Evolutionary conservation across 2,113 vertebrate genomes (phyloP).

Genomic region (Coturnix japonica): DNA sequence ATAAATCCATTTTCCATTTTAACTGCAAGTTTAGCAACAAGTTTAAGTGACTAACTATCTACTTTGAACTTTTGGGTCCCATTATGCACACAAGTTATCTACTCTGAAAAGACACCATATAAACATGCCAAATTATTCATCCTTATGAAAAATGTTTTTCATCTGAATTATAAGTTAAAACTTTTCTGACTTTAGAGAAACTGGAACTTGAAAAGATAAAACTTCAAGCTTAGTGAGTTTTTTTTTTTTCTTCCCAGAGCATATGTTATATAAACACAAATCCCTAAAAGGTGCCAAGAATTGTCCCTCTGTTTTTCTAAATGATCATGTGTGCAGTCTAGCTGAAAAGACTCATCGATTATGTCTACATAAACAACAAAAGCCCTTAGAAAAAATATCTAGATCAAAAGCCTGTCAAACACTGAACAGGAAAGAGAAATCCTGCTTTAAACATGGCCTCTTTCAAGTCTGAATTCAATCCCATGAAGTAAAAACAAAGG

Average conservation of each 20-base stretch:
- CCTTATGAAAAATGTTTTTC: slow-evolving; percentile 60
- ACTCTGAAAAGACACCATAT: slow-evolving; percentile 44
- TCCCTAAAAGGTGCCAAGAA: slow-evolving; percentile 67
- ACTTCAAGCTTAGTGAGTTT: slow-evolving; percentile 12
- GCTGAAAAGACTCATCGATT: slow-evolving; percentile 76
- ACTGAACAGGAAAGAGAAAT: slow-evolving; percentile 73
- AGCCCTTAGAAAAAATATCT: slow-evolving; percentile 72
- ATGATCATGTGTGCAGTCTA: slow-evolving; percentile 70
- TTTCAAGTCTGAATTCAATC: slow-evolving; percentile 76
- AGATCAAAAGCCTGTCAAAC: slow-evolving; percentile 77
- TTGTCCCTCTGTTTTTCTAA: slow-evolving; percentile 71
- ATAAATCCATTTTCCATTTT: slow-evolving; percentile 35
- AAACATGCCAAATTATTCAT: slow-evolving; percentile 59
- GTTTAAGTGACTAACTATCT: slow-evolving; percentile 12
- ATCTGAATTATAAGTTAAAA: slow-evolving; percentile 58
- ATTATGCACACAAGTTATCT: slow-evolving; percentile 50
- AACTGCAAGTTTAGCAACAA: neutral
- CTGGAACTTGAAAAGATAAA: slow-evolving; percentile 65
- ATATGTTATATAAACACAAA: slow-evolving; percentile 72
- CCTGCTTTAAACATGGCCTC: slow-evolving; percentile 74
- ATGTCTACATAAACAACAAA: slow-evolving; percentile 77
- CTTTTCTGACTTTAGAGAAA: slow-evolving; percentile 61
- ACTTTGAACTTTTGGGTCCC: slow-evolving; percentile 46
- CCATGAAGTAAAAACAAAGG: slow-evolving; percentile 72
- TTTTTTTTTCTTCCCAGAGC: slow-evolving; percentile 44